These are phyloP conservation scores for Oryzias dopingdopingensis DNA, from an alignment of 2,797 vertebrate species.

Conservation along the genomic window DNA sequence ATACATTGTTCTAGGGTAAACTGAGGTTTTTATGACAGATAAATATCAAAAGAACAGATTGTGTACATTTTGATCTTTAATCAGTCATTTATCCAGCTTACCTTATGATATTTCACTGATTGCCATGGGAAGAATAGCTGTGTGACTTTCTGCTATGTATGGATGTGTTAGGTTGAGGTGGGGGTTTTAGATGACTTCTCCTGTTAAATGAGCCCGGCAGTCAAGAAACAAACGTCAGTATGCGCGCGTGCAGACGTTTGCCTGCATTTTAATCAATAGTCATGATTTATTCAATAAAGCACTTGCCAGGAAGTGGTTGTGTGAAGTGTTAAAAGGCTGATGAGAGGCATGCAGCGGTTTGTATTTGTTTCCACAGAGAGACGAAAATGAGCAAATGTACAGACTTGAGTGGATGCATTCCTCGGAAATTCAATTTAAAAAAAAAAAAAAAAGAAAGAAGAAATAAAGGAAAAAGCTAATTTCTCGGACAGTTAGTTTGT, in stretches of 20 bases:
- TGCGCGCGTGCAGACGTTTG: conserved; percentile 52
- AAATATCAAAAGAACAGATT: conserved; percentile 63
- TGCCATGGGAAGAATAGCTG: conserved; percentile 64
- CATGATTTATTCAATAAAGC: conserved; percentile 77
- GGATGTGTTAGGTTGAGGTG: conserved; percentile 10
- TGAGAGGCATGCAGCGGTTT: conserved; percentile 51
- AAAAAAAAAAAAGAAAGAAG: conserved; percentile 11
- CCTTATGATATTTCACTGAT: conserved; percentile 69
- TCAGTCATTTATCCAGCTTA: conserved; percentile 72
- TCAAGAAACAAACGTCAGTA: conserved; percentile 70
- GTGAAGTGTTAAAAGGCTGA: conserved; percentile 62
- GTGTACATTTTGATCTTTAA: conserved; percentile 70
- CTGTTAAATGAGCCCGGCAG: conserved; percentile 71
- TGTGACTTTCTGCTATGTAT: conserved; percentile 61
- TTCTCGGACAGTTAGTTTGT: conserved; percentile 9
- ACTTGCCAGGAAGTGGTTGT: conserved; percentile 70
- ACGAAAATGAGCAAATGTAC: conserved; percentile 27
- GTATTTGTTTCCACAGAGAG: conserved; percentile 41
- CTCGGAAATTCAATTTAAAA: conserved; percentile 6
- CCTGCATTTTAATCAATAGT: conserved; percentile 78
- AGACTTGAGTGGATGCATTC: conserved; percentile 4
- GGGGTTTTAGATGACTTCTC: conserved; percentile 48
- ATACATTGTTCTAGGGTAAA: conserved; percentile 36
- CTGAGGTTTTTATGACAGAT: conserved; percentile 52
- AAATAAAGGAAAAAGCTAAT: conserved; percentile 4